Base-by-base conservation (phyloP, 2,113 vertebrate species). In the Pangasianodon gigas region DNA sequence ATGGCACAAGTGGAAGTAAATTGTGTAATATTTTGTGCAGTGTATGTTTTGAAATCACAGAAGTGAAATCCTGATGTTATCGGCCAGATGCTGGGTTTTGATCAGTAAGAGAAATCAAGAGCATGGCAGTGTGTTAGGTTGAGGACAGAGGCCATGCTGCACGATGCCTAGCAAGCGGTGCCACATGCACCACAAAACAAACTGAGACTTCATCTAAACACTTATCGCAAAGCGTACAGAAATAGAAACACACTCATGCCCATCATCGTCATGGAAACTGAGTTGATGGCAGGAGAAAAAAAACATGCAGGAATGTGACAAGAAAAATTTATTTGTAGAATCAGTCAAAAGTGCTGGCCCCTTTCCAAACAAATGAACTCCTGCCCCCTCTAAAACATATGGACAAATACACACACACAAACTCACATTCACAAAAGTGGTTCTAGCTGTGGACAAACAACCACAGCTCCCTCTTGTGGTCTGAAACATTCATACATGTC, bases 231-330 rank as follows among this genome's bases (percentile, higher is more conserved):
- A 86, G 37, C 1, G 71, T 91, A 93, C 86, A 90, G 88, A 89
- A 93, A 92, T 89, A 90, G 89, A 90, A 93, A 93, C 93, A 91
- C 93, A 92, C 91, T 95, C 92, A 94, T 94, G 94, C 93, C 93
- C 92, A 93, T 95, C 94, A 95, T 95, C 88, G 94, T 95, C 95
- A 95, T 96, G 95, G 95, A 94, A 96, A 96, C 95, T 90, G 93
- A 90, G 91, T 85, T 90, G 92, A 94, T 87, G 51, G 92, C 89
- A 52, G 93, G 85, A 94, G 62, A 44, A 58, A 41, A 41, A 94
- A 80, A 26, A 80, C 46, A n/a, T 6, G 19, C 67, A 77, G 82
- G 84, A 90, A 67, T 86, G 88, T 58, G 87, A 88, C 87, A 90
- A 92, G 92, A 90, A 92, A 89, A 58, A 89, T 83, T 90, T 93